phyloP scores from a whole-genome alignment of 1,140 invertebrate species.

The Drosophila carrolli region DNA sequence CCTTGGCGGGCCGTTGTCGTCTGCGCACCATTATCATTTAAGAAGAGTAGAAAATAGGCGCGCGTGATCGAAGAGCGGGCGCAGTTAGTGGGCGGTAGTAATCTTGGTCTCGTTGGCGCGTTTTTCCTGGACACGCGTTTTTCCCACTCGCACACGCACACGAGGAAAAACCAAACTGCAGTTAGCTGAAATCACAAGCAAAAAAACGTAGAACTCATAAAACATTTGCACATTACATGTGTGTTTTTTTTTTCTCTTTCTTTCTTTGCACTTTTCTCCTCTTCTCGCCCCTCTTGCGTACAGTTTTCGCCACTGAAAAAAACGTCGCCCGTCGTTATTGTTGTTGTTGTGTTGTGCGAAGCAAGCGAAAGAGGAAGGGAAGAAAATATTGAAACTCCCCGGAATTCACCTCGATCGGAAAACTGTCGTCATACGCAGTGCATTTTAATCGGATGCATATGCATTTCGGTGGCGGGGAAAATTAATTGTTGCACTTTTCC shows the following conservation, averaged over 20 bases:
- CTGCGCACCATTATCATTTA: constrained; percentile 76
- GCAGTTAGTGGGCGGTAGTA: constrained; percentile 13
- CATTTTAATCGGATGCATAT: constrained; percentile 45
- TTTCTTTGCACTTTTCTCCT: constrained; percentile 20
- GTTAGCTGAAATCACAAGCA: constrained; percentile 51
- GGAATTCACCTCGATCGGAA: constrained; percentile 25
- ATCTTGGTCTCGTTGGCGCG: constrained; percentile 42
- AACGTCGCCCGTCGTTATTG: constrained; percentile 54
- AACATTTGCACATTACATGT: constrained; percentile 41
- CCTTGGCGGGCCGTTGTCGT: constrained; percentile 66
- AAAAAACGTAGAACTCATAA: constrained; percentile 46
- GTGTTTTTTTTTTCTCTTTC: constrained; percentile 27
- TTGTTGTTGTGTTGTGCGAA: constrained; percentile 62
- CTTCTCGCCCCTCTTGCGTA: constrained; percentile 51
- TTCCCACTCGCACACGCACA: constrained; percentile 18
- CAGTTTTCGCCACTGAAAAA: constrained; percentile 77
- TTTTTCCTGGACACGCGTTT: constrained; percentile 53
- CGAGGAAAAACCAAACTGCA: constrained; percentile 57
- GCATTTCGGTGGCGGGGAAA: constrained; percentile 42
- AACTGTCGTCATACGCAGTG: constrained; percentile 55
- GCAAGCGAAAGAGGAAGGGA: constrained; percentile 65
- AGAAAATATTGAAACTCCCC: constrained; percentile 56
- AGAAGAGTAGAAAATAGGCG: not conserved
- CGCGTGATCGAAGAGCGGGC: constrained; percentile 42
- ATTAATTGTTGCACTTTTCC: constrained; percentile 73